Percentiles rank a stretch among this genome's conserved stretches.
Evolutionary conservation across 2,797 vertebrate species (phyloP).

Genomic region (Buphagus erythrorhynchus): DNA sequence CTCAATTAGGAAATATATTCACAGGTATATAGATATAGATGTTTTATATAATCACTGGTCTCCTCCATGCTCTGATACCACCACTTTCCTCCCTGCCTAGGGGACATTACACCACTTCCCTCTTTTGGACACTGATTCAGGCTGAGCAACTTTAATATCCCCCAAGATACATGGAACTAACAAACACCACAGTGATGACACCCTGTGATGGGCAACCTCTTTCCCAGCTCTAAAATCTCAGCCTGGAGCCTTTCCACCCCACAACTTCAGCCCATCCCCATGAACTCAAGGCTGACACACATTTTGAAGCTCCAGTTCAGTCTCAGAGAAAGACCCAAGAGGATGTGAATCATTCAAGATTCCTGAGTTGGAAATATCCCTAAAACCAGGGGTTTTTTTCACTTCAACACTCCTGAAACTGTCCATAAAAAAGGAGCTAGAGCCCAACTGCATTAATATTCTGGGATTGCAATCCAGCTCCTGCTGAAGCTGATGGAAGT

Average conservation of each 20-base stretch:
- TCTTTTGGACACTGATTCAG: neutral
- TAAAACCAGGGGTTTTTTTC: neutral
- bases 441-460: neutral
- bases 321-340: neutral
- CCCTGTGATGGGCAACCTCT: neutral
- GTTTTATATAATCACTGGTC: neutral
- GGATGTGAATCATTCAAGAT: fast-evolving
- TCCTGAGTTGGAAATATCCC: neutral
- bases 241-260: fast-evolving
- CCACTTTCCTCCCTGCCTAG: neutral
- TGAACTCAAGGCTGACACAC: fast-evolving
- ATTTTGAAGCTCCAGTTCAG: neutral
- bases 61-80: neutral
- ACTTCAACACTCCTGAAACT: neutral
- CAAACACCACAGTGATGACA: fast-evolving
- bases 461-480: neutral
- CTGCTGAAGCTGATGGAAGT: neutral
- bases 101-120: neutral
- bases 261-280: neutral
- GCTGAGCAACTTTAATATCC: neutral
- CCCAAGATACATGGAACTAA: neutral
- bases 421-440: neutral
- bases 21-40: fast-evolving
- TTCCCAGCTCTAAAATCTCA: neutral
- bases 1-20: neutral